Conservation (phyloP, 2,888 invertebrate genomes). For the Oscheius sp. region DNA sequence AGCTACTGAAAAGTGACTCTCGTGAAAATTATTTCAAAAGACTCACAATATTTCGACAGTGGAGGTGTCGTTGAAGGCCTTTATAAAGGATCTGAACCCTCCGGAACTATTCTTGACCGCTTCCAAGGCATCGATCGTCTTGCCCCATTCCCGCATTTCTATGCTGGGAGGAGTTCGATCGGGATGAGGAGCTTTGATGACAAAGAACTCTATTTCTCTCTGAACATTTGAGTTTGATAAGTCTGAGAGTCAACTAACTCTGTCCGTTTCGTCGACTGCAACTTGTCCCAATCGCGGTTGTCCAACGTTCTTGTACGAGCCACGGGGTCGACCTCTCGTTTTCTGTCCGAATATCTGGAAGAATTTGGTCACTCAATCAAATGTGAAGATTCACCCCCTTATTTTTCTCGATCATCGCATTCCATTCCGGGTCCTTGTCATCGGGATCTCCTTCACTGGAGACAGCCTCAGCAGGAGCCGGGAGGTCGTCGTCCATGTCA, state of each 20-base stretch:
- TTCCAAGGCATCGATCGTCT: neutral
- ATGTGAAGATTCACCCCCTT: no score
- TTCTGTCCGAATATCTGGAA: neutral
- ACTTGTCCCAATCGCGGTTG: slow-evolving; percentile 2
- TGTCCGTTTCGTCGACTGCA: slow-evolving; percentile 8
- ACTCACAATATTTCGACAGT: slow-evolving; percentile 13
- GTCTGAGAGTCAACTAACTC: no score
- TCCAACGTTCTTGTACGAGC: neutral
- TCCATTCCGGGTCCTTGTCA: slow-evolving; percentile 25
- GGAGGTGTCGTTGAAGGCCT: neutral
- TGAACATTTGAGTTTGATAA: no score
- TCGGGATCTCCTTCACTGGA: slow-evolving; percentile 2
- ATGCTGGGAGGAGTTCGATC: neutral
- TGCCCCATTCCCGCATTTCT: neutral
- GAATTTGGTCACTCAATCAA: neutral
- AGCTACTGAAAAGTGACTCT: neutral
- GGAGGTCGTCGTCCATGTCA: neutral
- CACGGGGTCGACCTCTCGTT: neutral
- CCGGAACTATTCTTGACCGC: slow-evolving; percentile 9
- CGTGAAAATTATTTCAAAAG: neutral
- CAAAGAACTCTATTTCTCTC: neutral
- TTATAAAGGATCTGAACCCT: slow-evolving; percentile 12
- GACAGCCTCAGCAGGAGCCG: neutral
- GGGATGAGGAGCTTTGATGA: neutral
- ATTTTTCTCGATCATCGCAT: neutral